Percentiles rank a stretch among this genome's conserved stretches.
These are phyloP conservation scores for Nilaparvata lugens DNA, from an alignment of 1,140 invertebrate genomes.

Conservation along the genomic window DNA sequence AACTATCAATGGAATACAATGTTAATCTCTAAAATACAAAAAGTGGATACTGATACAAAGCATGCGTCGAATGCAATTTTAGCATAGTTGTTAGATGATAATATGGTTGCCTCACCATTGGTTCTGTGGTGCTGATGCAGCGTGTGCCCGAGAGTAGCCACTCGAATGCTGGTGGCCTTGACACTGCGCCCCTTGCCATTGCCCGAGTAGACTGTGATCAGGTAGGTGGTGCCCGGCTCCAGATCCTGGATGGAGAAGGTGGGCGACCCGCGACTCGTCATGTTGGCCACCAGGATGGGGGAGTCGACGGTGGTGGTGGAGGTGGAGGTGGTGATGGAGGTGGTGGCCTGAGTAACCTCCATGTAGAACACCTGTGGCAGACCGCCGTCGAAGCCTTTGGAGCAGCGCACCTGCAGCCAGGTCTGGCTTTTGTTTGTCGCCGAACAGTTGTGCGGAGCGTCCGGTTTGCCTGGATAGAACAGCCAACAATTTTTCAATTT, in stretches of 20 bases:
- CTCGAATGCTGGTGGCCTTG: neutral
- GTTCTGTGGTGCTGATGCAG: neutral
- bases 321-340: too few species aligned
- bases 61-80: too few species aligned
- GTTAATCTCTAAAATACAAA: too few species aligned
- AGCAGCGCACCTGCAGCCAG: constrained; percentile 39
- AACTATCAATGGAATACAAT: too few species aligned
- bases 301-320: too few species aligned
- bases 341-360: constrained; percentile 26
- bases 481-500: too few species aligned
- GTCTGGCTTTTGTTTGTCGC: constrained; percentile 40
- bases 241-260: constrained; percentile 30
- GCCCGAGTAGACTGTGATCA: constrained; percentile 42
- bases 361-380: constrained; percentile 40
- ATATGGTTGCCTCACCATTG: neutral
- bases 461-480: constrained; percentile 35
- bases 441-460: constrained; percentile 40
- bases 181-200: constrained; percentile 44
- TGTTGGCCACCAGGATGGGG: constrained; percentile 28
- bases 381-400: constrained; percentile 40
- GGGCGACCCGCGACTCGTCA: constrained; percentile 24
- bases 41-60: too few species aligned
- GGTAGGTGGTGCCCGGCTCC: constrained; percentile 37
- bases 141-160: neutral
- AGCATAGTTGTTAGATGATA: too few species aligned